Percentiles rank a stretch among this genome's conserved stretches.
Evolutionary conservation across 2,797 vertebrate genomes (phyloP).

Genomic region (Lycodopsis pacificus): DNA sequence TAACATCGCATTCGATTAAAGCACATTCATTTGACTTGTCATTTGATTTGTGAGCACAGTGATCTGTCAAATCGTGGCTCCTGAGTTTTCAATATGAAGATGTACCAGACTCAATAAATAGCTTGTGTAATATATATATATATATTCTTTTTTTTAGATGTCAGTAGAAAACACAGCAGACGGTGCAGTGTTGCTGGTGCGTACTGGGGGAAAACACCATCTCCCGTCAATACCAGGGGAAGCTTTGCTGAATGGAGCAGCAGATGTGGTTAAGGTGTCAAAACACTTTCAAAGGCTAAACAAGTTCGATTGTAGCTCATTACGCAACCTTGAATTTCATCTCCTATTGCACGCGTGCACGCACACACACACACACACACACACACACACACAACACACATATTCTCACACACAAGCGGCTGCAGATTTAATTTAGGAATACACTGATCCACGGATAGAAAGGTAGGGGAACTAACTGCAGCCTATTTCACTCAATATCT

Average conservation of each 20-base stretch:
- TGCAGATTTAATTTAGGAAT: slow-evolving; percentile 31
- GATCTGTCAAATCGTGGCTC: slow-evolving; percentile 9
- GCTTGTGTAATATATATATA: not conserved
- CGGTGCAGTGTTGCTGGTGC: slow-evolving; percentile 8
- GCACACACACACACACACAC: not conserved
- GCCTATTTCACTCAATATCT: not conserved
- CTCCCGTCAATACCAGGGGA: slow-evolving; percentile 37
- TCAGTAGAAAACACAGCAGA: not conserved
- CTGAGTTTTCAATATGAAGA: not conserved
- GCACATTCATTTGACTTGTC: slow-evolving; percentile 28
- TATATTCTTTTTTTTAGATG: not conserved
- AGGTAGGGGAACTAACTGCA: not conserved
- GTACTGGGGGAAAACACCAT: not conserved
- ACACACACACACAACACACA: not conserved
- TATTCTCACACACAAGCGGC: slow-evolving; percentile 4
- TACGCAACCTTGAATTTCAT: slow-evolving; percentile 23
- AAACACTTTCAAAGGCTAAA: slow-evolving; percentile 57
- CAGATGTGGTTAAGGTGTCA: slow-evolving; percentile 62
- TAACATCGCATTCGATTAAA: slow-evolving; percentile 48
- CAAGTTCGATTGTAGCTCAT: slow-evolving; percentile 51
- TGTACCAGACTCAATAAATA: not conserved
- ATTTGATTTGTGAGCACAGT: not conserved
- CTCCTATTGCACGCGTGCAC: slow-evolving; percentile 6
- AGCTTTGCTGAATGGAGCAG: slow-evolving; percentile 37
- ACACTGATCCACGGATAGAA: slow-evolving; percentile 26